A percentile compares a stretch with the other conserved stretches of the same genome.
These are phyloP conservation scores for Gallinago media DNA, from an alignment of 2,113 vertebrate genomes.

Conservation along the genomic window DNA sequence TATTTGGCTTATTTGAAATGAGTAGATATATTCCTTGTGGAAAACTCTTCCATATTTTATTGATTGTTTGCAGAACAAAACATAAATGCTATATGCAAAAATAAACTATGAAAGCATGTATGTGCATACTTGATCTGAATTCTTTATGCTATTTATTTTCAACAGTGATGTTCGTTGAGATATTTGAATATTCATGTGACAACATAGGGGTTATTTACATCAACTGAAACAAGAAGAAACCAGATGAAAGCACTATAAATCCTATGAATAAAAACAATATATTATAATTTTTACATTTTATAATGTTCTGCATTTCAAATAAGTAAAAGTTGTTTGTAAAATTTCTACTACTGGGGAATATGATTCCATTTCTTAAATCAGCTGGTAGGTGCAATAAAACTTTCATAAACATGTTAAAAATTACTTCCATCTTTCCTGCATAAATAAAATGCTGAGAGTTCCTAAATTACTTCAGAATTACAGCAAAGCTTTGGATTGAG, in stretches of 20 bases:
- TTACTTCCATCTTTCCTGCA: slow-evolving; percentile 45
- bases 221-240: slow-evolving; percentile 1
- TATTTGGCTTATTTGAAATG: background rate
- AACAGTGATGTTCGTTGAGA: slow-evolving; percentile 23
- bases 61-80: slow-evolving; percentile 32
- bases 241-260: slow-evolving; percentile 34
- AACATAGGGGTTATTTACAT: slow-evolving; percentile 30
- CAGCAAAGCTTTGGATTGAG: slow-evolving; percentile 46
- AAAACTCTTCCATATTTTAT: slow-evolving; percentile 24
- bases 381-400: slow-evolving; percentile 27
- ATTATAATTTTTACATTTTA: slow-evolving; percentile 7
- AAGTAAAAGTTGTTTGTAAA: background rate
- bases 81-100: slow-evolving; percentile 37
- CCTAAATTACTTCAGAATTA: slow-evolving; percentile 64
- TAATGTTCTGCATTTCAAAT: slow-evolving; percentile 21
- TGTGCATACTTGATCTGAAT: slow-evolving; percentile 37
- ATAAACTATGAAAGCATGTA: slow-evolving; percentile 28
- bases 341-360: background rate
- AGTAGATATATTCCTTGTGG: background rate
- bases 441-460: slow-evolving; percentile 31
- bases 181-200: slow-evolving; percentile 61
- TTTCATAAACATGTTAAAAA: slow-evolving; percentile 52
- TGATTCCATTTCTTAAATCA: slow-evolving; percentile 30
- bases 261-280: background rate
- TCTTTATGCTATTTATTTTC: slow-evolving; percentile 52